A percentile compares a stretch with the other conserved stretches of the same genome.
Evolutionary conservation across 2,797 vertebrate species (phyloP).

Genomic region (Rhyacichthys aspro): DNA sequence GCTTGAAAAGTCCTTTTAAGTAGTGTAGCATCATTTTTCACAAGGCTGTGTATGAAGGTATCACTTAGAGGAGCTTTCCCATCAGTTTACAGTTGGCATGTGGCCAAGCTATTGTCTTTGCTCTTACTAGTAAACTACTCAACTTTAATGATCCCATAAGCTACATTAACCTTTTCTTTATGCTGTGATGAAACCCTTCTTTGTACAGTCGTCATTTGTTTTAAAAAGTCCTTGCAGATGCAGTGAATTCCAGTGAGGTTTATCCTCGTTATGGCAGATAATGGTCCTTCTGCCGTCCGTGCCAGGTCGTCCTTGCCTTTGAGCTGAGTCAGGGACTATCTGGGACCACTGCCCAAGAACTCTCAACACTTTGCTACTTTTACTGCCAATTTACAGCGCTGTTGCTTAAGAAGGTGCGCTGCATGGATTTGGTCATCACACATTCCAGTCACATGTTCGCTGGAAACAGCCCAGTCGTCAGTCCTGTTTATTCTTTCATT

Average conservation of each 20-base stretch:
- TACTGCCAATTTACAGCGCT: conserved; percentile 51
- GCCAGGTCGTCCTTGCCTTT: conserved; percentile 46
- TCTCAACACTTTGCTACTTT: conserved; percentile 45
- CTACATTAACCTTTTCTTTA: conserved; percentile 9
- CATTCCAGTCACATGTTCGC: conserved; percentile 34
- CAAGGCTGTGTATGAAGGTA: neutral
- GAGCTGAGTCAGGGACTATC: conserved; percentile 59
- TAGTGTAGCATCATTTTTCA: neutral
- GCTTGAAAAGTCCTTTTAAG: neutral
- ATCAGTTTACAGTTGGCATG: neutral
- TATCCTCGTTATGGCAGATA: conserved; percentile 20
- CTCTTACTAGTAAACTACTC: conserved; percentile 4
- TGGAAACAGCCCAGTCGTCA: conserved; percentile 34
- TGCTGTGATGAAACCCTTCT: neutral
- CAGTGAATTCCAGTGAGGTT: conserved; percentile 2
- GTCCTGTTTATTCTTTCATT: conserved; percentile 27
- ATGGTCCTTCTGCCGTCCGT: conserved; percentile 28
- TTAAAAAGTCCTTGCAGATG: neutral
- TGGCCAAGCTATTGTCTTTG: neutral
- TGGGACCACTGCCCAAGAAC: conserved; percentile 42
- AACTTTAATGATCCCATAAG: neutral
- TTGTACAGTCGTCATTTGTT: neutral
- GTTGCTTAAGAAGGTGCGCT: conserved; percentile 32
- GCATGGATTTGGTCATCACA: conserved; percentile 29
- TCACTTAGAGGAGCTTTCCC: neutral